Evolutionary conservation across 2,888 invertebrate genomes (phyloP), one percentile per base, ranked within the genome.

Genomic region (Ischnura elegans): DNA sequence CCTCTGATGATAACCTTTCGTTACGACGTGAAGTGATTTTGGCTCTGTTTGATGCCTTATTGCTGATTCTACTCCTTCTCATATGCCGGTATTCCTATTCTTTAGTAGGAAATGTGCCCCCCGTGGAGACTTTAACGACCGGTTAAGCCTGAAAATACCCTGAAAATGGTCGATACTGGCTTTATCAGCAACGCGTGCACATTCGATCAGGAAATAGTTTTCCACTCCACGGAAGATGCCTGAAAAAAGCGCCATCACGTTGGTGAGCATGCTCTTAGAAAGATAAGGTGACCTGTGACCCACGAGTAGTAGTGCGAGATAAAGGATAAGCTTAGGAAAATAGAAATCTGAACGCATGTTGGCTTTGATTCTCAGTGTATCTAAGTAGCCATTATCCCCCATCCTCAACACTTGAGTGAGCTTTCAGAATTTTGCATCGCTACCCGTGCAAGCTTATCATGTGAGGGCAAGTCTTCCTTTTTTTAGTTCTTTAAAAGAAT

Each of bases 91-190:
- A 76, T 25, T 36, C 76, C 76, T 36, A 36, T 29, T 76, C 36
- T 76, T 1, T 10, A 36, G 36, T 13, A 36, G 36, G 29, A 76
- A 76, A n/a, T 76, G 10, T 76, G 13, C 29, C 51, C 76, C 16
- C 76, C 76, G 21, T 36, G 36, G 76, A 13, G 76, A 76, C 36
- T 76, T 76, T 76, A 76, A 76, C 76, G 76, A 76, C 36, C 76
- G 76, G 36, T 29, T 36, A 36, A 16, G 76, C 1, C 29, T 29
- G 36, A 8, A 76, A 76, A 36, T 76, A 16, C 29, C 1, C 29
- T 29, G 36, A 8, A 76, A 76, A 36, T 76, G 76, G 76, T 76
- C 36, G 76, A 76, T 76, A 36, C 76, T 10, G 5, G 36, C 29
- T 76, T 76, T 76, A 76, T 76, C 76, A 36, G 36, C n/a, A 8